Conservation (phyloP, 2,888 invertebrate species). For the Cerastoderma edule region DNA sequence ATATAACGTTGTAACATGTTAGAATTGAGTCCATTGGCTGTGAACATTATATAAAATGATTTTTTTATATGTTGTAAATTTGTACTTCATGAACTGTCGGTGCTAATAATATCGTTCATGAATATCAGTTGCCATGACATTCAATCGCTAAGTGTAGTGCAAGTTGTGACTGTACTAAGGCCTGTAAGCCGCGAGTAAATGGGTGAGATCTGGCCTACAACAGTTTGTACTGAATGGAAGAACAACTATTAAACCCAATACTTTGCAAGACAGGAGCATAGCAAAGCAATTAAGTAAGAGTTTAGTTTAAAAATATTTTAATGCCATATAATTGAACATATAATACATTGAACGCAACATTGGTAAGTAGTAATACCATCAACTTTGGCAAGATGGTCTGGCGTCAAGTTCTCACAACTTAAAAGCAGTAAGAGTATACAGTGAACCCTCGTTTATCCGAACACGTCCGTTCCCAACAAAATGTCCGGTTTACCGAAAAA, state of each 20-base stretch:
- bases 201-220: not conserved
- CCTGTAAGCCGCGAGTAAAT: not conserved
- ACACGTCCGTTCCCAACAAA: too few species aligned
- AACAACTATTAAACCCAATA: not conserved
- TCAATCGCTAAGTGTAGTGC: too few species aligned
- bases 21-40: not conserved
- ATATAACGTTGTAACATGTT: not conserved
- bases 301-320: not conserved
- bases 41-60: not conserved
- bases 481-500: too few species aligned
- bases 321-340: too few species aligned
- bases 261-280: not conserved
- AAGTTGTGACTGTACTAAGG: not conserved
- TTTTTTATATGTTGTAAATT: not conserved
- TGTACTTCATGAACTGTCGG: constrained; percentile 26
- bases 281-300: not conserved
- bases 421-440: too few species aligned
- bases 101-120: constrained; percentile 37
- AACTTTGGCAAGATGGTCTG: too few species aligned
- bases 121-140: constrained; percentile 30
- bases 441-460: too few species aligned
- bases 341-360: too few species aligned
- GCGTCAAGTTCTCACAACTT: too few species aligned
- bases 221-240: not conserved
- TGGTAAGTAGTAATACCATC: too few species aligned